Conservation (phyloP, 2,113 vertebrate genomes). For the Plecturocebus donacophilus region DNA sequence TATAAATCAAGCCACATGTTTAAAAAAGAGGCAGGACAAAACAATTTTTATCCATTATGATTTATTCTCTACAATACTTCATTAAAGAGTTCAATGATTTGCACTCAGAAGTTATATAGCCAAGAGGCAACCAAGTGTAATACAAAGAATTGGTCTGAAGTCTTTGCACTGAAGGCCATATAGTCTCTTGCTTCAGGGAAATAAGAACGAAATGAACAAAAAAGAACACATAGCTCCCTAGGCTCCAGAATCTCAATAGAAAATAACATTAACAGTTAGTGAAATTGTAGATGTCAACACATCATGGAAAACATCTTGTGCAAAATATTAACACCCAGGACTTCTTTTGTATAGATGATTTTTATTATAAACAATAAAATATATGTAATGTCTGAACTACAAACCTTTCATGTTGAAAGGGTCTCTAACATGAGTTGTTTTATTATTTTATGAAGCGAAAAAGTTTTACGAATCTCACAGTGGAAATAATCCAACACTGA, state of each 20-base stretch:
- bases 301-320: slow-evolving; percentile 83
- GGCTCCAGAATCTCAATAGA: slow-evolving; percentile 83
- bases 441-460: slow-evolving; percentile 78
- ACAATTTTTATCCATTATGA: slow-evolving; percentile 85
- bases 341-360: slow-evolving; percentile 75
- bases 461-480: slow-evolving; percentile 84
- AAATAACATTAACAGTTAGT: slow-evolving; percentile 82
- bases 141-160: slow-evolving; percentile 90
- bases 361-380: slow-evolving; percentile 84
- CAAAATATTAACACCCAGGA: slow-evolving; percentile 83
- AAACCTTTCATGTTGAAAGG: slow-evolving; percentile 81
- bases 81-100: slow-evolving; percentile 90
- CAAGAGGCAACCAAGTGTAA: slow-evolving; percentile 90
- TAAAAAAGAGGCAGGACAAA: slow-evolving; percentile 78
- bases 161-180: slow-evolving; percentile 88
- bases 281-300: slow-evolving; percentile 83
- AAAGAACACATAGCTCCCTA: slow-evolving; percentile 80
- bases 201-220: slow-evolving; percentile 81
- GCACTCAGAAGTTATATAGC: slow-evolving; percentile 90
- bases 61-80: slow-evolving; percentile 91
- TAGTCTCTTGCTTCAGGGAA: slow-evolving; percentile 86
- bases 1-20: slow-evolving; percentile 25
- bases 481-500: slow-evolving; percentile 85
- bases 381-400: slow-evolving; percentile 82
- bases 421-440: slow-evolving; percentile 82